Evolutionary conservation across 2,888 invertebrate species (phyloP).

Genomic region (Balanococcus diminutus): DNA sequence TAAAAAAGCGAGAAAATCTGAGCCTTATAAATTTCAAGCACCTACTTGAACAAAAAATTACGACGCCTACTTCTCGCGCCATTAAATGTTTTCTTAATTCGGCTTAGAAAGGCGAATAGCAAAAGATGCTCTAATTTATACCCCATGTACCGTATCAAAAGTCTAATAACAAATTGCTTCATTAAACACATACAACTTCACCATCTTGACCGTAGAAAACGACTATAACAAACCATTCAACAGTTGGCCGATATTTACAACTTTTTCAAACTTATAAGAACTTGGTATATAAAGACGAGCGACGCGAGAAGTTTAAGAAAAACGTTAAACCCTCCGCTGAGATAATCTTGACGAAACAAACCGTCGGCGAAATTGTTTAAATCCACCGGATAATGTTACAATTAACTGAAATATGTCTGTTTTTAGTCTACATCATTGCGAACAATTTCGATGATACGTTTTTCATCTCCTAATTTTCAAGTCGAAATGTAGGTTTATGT

Average conservation of each 20-base stretch:
- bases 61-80: neutral
- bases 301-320: constrained; percentile 25
- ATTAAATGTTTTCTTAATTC: neutral
- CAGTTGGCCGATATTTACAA: constrained; percentile 42
- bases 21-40: no score
- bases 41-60: neutral
- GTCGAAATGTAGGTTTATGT: no score
- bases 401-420: neutral
- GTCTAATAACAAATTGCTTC: constrained; percentile 14
- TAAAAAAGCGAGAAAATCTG: no score
- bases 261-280: constrained; percentile 28
- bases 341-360: constrained; percentile 21
- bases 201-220: neutral
- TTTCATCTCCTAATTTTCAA: no score
- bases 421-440: neutral
- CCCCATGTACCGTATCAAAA: constrained; percentile 9
- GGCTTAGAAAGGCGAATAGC: neutral
- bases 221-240: constrained; percentile 28
- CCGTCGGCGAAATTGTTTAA: neutral
- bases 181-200: constrained; percentile 20
- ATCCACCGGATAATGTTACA: neutral
- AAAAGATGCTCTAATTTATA: constrained; percentile 17
- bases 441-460: neutral
- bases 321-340: neutral
- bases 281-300: neutral